Evolutionary conservation across 2,113 vertebrate genomes (phyloP), one percentile per base, ranked within the genome.

Genomic region (Microcebus ravelobensis): DNA sequence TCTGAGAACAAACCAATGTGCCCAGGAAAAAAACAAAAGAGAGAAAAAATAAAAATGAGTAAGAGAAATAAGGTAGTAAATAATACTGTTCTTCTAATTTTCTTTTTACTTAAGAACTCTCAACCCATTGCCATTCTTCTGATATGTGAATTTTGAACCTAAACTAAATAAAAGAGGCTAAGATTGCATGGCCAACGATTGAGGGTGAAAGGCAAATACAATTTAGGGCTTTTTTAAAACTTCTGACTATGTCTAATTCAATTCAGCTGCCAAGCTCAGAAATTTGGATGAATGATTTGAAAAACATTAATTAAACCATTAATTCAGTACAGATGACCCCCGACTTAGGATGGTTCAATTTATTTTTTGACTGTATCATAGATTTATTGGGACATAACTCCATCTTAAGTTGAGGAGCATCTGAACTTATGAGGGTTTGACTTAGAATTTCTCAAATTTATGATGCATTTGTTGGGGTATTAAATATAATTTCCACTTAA

Each of bases 201-300:
- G 45, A 77, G 48, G 48, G 39, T 77, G 18, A 77, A 10, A 2
- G 4, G 52, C 39, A 87, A n/a, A n/a, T 57, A 95, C 20, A 91
- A 84, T 8, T 83, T 42, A 83, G 87, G 39, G 18, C 45, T 42
- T 88, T 36, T n/a, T 31, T 65, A 50, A 29, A 55, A 76, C 74
- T 95, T 73, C 63, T 93, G 10, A 73, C 73, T 45, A 71, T n/a
- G 29, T 70, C 45, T 86, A 63, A 80, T 42, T 73, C 50, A 96
- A 65, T n/a, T 84, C 18, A 95, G 82, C 20, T 57, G 9, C 55
- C 50, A 83, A 71, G 23, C 36, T 83, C n/a, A 83, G 45, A 83
- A 84, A 84, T 94, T 84, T 7, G 88, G 55, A 36, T 84, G 55
- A 77, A 84, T 50, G 20, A 81, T 25, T 81, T 25, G 45, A 36